Evolutionary conservation across 2,888 invertebrate species (phyloP).

Genomic region (Tipula helvola): DNA sequence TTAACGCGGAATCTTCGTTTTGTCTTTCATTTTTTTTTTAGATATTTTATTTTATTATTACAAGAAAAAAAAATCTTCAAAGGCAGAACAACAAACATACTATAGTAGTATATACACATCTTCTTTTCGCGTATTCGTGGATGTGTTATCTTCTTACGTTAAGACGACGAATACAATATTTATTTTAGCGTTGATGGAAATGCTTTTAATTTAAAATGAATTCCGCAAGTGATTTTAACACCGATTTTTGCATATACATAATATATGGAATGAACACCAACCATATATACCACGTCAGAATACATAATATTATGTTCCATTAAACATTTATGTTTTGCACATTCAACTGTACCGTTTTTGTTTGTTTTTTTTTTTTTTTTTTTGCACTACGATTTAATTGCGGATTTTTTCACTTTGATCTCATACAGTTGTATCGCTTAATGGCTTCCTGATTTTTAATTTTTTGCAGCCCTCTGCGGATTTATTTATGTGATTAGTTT

Average conservation of each 20-base stretch:
- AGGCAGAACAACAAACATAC: not conserved
- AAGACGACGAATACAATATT: not conserved
- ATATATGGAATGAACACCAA: not conserved
- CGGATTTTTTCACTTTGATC: not conserved
- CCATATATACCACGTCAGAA: not conserved
- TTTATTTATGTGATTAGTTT: not conserved
- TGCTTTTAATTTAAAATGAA: not conserved
- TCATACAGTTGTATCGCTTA: not conserved
- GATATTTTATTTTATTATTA: not conserved
- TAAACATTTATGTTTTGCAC: not conserved
- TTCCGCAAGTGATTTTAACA: not conserved
- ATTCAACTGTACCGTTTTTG: not conserved
- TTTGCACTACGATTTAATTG: not conserved
- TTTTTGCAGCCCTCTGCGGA: not conserved
- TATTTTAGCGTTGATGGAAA: not conserved
- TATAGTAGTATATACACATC: not conserved
- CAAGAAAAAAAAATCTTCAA: not conserved
- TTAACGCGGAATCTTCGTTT: not conserved
- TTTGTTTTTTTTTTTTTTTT: not conserved
- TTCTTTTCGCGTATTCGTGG: not conserved
- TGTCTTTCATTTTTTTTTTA: not conserved
- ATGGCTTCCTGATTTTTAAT: not conserved
- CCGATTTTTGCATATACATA: not conserved
- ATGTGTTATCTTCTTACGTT: not conserved
- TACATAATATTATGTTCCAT: conserved; percentile 4